A percentile compares a stretch with the other conserved stretches of the same genome.
Conservation (phyloP, 2,888 invertebrate species). For the Latrodectus elegans region DNA sequence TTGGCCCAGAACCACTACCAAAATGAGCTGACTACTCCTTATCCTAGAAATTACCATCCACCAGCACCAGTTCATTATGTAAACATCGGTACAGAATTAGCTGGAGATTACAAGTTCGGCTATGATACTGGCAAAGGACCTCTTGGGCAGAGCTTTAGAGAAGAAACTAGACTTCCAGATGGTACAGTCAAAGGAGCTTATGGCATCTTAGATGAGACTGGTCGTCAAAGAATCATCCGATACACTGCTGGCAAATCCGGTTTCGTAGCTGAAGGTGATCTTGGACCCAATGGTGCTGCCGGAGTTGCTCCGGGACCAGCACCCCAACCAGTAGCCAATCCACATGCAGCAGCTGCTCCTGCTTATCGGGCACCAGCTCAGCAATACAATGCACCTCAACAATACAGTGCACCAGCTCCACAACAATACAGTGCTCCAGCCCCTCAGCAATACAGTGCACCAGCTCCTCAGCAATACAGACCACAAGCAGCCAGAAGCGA, state of each 20-base stretch:
- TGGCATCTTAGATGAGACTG: slow-evolving; percentile 71
- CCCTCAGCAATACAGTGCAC: slow-evolving; percentile 35
- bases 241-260: slow-evolving; percentile 71
- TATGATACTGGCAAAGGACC: slow-evolving; percentile 71
- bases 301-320: slow-evolving; percentile 56
- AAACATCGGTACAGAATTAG: slow-evolving; percentile 70
- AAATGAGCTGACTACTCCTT: slow-evolving; percentile 43
- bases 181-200: slow-evolving; percentile 72
- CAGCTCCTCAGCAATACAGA: slow-evolving; percentile 47
- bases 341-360: slow-evolving; percentile 12
- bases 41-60: slow-evolving; percentile 66
- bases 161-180: slow-evolving; percentile 71
- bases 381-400: slow-evolving; percentile 46
- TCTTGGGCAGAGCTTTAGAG: slow-evolving; percentile 71
- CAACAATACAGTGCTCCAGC: slow-evolving; percentile 45
- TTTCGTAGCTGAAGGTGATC: slow-evolving; percentile 71
- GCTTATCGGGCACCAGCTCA: slow-evolving; percentile 45
- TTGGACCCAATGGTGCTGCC: slow-evolving; percentile 32
- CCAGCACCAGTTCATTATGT: slow-evolving; percentile 71
- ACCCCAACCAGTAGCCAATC: slow-evolving; percentile 27
- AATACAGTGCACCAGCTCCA: slow-evolving; percentile 37
- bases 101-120: slow-evolving; percentile 72
- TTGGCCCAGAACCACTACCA: slow-evolving; percentile 50
- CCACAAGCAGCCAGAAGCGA: slow-evolving; percentile 28
- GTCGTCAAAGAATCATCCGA: slow-evolving; percentile 68